phyloP scores from a whole-genome alignment of 2,797 vertebrate species.

The Hafferia zeledoni region DNA sequence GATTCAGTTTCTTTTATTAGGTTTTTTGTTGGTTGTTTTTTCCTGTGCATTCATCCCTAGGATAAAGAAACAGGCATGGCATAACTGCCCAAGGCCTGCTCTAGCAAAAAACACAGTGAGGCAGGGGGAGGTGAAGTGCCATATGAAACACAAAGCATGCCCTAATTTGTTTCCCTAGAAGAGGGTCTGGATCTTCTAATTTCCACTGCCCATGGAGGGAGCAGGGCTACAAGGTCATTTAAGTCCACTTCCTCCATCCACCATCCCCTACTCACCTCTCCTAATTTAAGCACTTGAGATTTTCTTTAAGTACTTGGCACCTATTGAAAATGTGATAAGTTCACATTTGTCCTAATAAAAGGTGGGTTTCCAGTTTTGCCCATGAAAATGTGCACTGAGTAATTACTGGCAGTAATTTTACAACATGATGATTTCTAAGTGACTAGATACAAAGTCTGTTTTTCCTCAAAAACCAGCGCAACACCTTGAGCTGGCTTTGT shows the following conservation, averaged over 20 bases:
- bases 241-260: neutral
- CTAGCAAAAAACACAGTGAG: neutral
- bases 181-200: neutral
- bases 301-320: neutral
- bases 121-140: neutral
- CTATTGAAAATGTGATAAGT: neutral
- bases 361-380: neutral
- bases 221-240: neutral
- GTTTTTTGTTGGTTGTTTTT: neutral
- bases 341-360: neutral
- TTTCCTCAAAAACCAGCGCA: neutral
- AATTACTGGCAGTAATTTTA: neutral
- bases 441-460: neutral
- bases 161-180: neutral
- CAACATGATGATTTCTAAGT: neutral
- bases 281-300: neutral
- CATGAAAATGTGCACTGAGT: neutral
- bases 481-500: neutral
- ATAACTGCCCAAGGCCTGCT: neutral
- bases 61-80: fast-evolving
- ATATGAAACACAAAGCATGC: neutral
- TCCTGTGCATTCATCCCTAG: neutral
- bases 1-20: neutral
- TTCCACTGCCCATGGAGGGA: neutral
- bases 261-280: neutral